Percentiles rank a stretch among this genome's conserved stretches.
Evolutionary conservation across 2,888 invertebrate genomes (phyloP).

Genomic region (Arge pagana): DNA sequence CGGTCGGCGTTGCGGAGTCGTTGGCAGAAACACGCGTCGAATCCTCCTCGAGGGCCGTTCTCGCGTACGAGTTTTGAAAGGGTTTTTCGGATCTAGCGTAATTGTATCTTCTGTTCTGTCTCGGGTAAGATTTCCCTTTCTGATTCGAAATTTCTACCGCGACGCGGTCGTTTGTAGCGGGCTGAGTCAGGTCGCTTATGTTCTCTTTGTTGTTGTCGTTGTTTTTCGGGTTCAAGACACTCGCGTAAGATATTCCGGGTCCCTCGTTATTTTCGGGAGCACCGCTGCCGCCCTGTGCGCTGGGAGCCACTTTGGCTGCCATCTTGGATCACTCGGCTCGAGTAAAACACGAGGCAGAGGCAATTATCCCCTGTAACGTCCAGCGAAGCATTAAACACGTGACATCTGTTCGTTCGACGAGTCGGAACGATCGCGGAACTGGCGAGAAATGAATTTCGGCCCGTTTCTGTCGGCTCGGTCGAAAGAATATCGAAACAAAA

Average conservation of each 20-base stretch:
- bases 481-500: neutral
- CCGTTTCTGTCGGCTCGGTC: no score
- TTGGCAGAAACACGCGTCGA: no score
- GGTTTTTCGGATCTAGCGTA: constrained; percentile 5
- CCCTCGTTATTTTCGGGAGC: constrained; percentile 39
- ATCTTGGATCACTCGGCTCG: constrained; percentile 48
- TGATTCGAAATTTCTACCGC: constrained; percentile 60
- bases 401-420: neutral
- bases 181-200: constrained; percentile 58
- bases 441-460: neutral
- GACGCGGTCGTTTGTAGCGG: constrained; percentile 59
- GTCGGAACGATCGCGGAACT: neutral
- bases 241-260: constrained; percentile 58
- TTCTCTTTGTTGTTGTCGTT: constrained; percentile 68
- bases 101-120: constrained; percentile 46
- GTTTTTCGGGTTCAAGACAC: constrained; percentile 63
- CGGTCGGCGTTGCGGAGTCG: neutral
- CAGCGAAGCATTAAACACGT: constrained; percentile 15
- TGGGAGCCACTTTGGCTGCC: constrained; percentile 59
- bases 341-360: constrained; percentile 48
- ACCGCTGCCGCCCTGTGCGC: constrained; percentile 63
- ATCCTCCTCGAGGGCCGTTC: neutral
- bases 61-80: constrained; percentile 4
- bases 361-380: constrained; percentile 22
- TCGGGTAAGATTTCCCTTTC: constrained; percentile 52